These are phyloP conservation scores for Scaptomyza tumidula DNA, from an alignment of 2,888 invertebrate species.

Conservation along the genomic window DNA sequence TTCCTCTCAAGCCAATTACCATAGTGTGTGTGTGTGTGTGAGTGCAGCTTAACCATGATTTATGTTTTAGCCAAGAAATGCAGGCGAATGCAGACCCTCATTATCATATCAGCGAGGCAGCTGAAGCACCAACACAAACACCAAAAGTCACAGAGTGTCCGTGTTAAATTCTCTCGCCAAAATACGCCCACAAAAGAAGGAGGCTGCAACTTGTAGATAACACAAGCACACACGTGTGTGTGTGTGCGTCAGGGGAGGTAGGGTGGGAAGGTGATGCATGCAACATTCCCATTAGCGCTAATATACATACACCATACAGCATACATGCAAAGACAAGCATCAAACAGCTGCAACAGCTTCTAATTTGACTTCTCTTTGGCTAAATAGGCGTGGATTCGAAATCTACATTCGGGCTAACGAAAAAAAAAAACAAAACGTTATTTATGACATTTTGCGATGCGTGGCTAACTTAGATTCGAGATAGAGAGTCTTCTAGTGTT, in stretches of 20 bases:
- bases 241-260: neutral
- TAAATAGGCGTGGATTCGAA: constrained; percentile 59
- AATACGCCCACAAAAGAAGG: constrained; percentile 28
- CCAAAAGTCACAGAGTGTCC: neutral
- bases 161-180: constrained; percentile 9
- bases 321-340: constrained; percentile 4
- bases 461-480: constrained; percentile 61
- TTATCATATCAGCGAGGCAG: constrained; percentile 75
- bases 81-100: constrained; percentile 52
- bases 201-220: constrained; percentile 54
- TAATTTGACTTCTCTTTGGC: constrained; percentile 21
- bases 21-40: constrained; percentile 47
- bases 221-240: constrained; percentile 37
- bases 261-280: constrained; percentile 46
- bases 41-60: constrained; percentile 74
- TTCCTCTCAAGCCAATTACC: constrained; percentile 69
- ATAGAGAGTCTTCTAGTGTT: constrained; percentile 51
- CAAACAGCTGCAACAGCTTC: constrained; percentile 45
- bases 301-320: constrained; percentile 11
- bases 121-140: constrained; percentile 37
- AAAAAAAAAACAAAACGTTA: constrained; percentile 38
- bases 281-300: constrained; percentile 63
- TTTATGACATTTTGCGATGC: constrained; percentile 56
- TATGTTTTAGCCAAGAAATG: constrained; percentile 47
- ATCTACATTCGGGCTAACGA: constrained; percentile 52